phyloP scores from a whole-genome alignment of 2,888 invertebrate species.

The Apodemia mormo region DNA sequence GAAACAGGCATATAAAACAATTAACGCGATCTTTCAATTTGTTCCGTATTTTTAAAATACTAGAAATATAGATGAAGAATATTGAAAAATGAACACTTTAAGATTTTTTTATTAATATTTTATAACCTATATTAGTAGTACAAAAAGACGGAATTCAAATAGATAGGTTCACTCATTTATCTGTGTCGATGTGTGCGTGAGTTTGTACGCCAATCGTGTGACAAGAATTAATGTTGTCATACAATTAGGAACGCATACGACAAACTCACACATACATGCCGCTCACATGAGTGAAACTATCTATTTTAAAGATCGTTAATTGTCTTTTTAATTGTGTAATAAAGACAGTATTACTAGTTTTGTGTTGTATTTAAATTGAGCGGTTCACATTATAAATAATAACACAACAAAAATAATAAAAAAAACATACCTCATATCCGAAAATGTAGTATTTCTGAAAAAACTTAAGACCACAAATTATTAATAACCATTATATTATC shows the following conservation, averaged over 20 bases:
- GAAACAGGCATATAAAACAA: background rate
- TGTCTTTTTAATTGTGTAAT: background rate
- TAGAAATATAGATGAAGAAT: background rate
- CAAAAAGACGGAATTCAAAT: background rate
- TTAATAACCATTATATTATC: no score
- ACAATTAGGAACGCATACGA: background rate
- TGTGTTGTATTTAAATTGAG: constrained; percentile 18
- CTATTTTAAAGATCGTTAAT: background rate
- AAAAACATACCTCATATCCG: constrained; percentile 19
- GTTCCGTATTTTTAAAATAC: background rate
- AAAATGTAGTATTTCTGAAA: background rate
- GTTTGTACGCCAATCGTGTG: constrained; percentile 3
- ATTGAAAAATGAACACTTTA: background rate
- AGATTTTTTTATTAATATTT: background rate
- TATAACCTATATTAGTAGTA: background rate
- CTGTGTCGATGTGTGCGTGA: constrained; percentile 10
- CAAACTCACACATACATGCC: constrained; percentile 1
- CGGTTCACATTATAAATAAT: constrained; percentile 24
- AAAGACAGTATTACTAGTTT: background rate
- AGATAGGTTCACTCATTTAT: constrained; percentile 13
- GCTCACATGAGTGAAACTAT: constrained; percentile 15
- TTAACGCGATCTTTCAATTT: background rate
- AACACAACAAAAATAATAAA: background rate
- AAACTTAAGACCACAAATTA: background rate
- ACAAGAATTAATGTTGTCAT: background rate